phyloP scores from a whole-genome alignment of 2,113 vertebrate genomes.

The Scortum barcoo region DNA sequence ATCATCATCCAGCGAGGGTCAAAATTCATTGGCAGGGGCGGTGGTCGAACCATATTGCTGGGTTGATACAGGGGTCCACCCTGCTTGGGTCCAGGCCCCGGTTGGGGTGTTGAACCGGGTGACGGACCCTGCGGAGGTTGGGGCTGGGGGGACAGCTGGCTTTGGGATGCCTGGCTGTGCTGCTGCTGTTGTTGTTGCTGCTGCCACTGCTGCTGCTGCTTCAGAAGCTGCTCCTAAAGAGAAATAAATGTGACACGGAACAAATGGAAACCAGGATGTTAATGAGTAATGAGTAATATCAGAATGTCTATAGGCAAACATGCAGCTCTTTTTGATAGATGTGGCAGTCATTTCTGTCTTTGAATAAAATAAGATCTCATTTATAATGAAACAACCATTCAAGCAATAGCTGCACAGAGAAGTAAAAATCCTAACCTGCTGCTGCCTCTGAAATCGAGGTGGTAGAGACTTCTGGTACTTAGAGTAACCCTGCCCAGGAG shows the following conservation, averaged over 20 bases:
- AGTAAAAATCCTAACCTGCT: conserved; percentile 85
- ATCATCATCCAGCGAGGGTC: conserved; percentile 98
- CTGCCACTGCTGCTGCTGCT: conserved; percentile 89
- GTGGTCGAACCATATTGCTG: conserved; percentile 89
- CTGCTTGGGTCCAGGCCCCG: conserved; percentile 81
- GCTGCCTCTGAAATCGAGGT: conserved; percentile 94
- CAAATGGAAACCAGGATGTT: not conserved
- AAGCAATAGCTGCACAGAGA: not conserved
- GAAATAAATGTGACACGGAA: not conserved
- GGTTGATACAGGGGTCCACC: conserved; percentile 87
- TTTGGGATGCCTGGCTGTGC: conserved; percentile 83
- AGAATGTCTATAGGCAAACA: not conserved
- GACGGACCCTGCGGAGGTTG: conserved; percentile 82
- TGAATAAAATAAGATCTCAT: not conserved
- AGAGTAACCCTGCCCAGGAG: conserved; percentile 86
- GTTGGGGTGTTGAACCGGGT: conserved; percentile 78
- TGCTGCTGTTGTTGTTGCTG: conserved; percentile 82
- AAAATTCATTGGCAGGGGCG: conserved; percentile 91
- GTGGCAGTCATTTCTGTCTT: not conserved
- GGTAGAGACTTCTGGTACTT: conserved; percentile 96
- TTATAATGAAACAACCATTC: not conserved
- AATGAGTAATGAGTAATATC: not conserved
- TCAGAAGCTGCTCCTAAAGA: conserved; percentile 91
- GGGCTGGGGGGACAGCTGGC: conserved; percentile 82
- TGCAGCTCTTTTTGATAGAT: not conserved